Evolutionary conservation across 2,888 invertebrate species (phyloP).

Genomic region (Lysandra bellargus): DNA sequence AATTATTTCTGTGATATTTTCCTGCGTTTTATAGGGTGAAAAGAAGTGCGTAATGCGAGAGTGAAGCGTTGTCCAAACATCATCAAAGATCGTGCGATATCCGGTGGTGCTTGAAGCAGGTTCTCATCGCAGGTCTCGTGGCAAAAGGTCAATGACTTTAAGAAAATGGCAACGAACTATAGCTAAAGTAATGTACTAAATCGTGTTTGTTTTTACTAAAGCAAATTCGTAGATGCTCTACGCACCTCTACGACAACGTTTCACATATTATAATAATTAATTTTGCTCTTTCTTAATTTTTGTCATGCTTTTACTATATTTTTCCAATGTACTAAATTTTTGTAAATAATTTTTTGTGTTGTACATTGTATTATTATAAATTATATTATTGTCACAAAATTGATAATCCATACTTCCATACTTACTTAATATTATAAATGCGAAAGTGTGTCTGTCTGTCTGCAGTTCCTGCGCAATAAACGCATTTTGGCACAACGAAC

Average conservation of each 20-base stretch:
- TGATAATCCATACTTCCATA: no score
- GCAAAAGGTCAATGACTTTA: background rate
- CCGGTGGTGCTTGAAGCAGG: background rate
- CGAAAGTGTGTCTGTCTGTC: no score
- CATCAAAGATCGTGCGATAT: conserved; percentile 10
- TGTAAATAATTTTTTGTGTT: no score
- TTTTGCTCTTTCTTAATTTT: background rate
- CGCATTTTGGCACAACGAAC: no score
- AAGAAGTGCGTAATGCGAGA: background rate
- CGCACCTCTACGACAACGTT: background rate
- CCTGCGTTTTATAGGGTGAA: background rate
- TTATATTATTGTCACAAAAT: no score
- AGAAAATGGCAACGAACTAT: background rate
- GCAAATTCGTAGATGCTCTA: background rate
- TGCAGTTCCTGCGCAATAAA: no score
- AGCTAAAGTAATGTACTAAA: background rate
- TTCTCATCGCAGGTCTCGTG: background rate
- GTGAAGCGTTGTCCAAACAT: conserved; percentile 8
- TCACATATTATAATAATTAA: background rate
- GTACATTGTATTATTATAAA: no score
- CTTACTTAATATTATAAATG: no score
- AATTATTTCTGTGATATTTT: background rate
- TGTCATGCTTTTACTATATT: background rate
- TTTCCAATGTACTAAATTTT: no score
- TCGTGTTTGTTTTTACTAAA: background rate